phyloP scores from a whole-genome alignment of 2,113 vertebrate species.

The Thermophis baileyi region DNA sequence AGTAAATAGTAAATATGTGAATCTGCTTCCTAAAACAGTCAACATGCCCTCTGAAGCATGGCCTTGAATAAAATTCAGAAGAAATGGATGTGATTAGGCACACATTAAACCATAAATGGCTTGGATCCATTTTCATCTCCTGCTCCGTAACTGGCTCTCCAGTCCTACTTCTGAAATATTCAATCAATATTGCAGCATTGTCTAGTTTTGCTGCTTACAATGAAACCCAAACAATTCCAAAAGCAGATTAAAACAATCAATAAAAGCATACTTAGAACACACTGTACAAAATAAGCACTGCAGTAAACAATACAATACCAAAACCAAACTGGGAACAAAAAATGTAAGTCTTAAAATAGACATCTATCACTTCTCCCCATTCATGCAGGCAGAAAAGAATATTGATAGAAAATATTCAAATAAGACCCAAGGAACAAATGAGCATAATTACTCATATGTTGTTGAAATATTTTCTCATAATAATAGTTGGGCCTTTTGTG shows the following conservation, averaged over 20 bases:
- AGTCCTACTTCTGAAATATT: background rate
- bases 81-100: background rate
- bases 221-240: background rate
- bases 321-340: background rate
- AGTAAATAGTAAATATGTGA: background rate
- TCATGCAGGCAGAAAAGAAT: background rate
- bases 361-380: background rate
- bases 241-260: background rate
- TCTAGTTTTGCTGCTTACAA: background rate
- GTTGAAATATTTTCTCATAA: slow-evolving; percentile 4
- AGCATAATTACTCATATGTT: background rate
- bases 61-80: background rate
- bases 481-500: slow-evolving; percentile 3
- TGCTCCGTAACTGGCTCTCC: background rate
- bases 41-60: background rate
- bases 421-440: slow-evolving; percentile 8
- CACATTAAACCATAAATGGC: background rate
- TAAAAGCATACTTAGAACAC: background rate
- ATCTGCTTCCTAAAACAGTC: background rate
- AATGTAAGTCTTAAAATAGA: background rate
- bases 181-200: background rate
- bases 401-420: slow-evolving; percentile 8
- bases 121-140: background rate
- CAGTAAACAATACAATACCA: background rate
- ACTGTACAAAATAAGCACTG: background rate